Evolutionary conservation across 2,888 invertebrate species (phyloP).

Genomic region (Oscheius sp.): DNA sequence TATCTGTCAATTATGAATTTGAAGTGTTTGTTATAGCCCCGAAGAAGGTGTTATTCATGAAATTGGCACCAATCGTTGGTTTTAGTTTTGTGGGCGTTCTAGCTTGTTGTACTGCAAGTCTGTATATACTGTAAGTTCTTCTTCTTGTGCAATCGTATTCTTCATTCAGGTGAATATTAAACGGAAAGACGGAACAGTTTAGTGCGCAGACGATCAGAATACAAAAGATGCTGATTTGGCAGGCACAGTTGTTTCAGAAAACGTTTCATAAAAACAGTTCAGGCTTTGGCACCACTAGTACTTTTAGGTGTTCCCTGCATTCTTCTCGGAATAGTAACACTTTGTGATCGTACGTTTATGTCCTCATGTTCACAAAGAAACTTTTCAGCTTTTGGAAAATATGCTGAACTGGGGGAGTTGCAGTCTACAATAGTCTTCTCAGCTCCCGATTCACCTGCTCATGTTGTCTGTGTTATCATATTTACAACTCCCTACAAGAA

Average conservation of each 20-base stretch:
- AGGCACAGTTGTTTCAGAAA: too few relatives aligned
- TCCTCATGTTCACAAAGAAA: background rate
- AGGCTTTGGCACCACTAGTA: background rate
- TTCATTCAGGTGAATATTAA: background rate
- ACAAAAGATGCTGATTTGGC: background rate
- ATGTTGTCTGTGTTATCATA: background rate
- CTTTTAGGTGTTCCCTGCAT: background rate
- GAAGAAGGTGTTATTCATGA: too few relatives aligned
- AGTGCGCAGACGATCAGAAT: background rate
- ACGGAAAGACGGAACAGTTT: background rate
- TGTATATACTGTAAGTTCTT: too few relatives aligned
- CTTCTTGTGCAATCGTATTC: too few relatives aligned
- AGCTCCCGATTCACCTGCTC: background rate
- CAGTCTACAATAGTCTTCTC: background rate
- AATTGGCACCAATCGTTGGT: too few relatives aligned
- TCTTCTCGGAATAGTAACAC: background rate
- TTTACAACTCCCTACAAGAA: conserved; percentile 1
- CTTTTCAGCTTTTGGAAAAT: background rate
- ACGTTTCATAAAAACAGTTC: too few relatives aligned
- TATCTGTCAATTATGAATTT: too few relatives aligned
- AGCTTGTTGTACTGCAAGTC: too few relatives aligned
- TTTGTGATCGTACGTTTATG: background rate
- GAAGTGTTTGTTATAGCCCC: too few relatives aligned
- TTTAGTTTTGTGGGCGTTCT: too few relatives aligned
- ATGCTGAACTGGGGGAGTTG: background rate